These are phyloP conservation scores for Pygocentrus nattereri DNA, from an alignment of 2,797 vertebrate genomes.

Conservation along the genomic window DNA sequence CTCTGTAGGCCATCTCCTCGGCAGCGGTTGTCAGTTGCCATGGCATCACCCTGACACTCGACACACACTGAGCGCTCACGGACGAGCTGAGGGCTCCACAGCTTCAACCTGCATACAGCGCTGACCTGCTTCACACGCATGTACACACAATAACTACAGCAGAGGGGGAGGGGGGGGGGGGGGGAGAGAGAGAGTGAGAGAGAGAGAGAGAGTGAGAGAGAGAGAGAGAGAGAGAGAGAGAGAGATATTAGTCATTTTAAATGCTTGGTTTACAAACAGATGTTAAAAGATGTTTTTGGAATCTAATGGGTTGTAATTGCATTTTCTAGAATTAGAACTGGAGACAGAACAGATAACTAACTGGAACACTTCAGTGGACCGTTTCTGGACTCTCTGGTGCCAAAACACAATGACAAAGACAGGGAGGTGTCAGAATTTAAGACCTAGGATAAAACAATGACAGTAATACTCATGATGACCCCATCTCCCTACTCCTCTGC, in stretches of 20 bases:
- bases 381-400: no score
- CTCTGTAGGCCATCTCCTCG: slow-evolving; percentile 78
- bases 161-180: slow-evolving; percentile 37
- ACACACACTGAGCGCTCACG: slow-evolving; percentile 79
- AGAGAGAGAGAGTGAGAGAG: no score
- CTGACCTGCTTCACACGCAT: slow-evolving; percentile 83
- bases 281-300: no score
- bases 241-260: neutral
- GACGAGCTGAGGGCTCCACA: slow-evolving; percentile 82
- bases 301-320: no score
- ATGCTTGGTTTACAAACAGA: neutral
- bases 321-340: no score
- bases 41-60: slow-evolving; percentile 79
- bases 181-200: neutral
- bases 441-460: neutral
- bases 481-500: neutral
- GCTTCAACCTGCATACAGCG: slow-evolving; percentile 72
- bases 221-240: neutral
- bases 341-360: neutral
- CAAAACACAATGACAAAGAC: neutral
- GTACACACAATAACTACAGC: slow-evolving; percentile 83
- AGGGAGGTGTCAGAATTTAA: neutral
- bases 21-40: slow-evolving; percentile 75
- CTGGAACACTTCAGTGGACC: neutral
- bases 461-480: neutral